Evolutionary conservation across 2,888 invertebrate genomes (phyloP), one percentile per base, ranked within the genome.

Genomic region (Diplazon laetatorius): DNA sequence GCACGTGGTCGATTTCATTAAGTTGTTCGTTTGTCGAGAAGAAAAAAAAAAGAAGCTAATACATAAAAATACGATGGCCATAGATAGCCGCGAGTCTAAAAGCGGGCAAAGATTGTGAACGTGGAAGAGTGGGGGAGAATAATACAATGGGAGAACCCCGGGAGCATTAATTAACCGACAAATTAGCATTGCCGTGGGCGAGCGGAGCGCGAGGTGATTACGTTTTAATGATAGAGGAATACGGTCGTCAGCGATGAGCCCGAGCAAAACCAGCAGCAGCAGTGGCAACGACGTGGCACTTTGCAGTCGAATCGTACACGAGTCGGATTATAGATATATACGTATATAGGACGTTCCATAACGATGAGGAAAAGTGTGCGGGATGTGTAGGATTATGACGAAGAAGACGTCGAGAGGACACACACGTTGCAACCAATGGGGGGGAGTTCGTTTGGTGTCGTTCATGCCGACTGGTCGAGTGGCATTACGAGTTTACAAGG

Each of bases 81-180:
- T 60, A 42, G 14, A 52, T 55, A 55, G 50, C 62, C 77, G 39
- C 62, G 57, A 46, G n/a, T n/a, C 73, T 68, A 76, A 78, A 55
- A 65, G 78, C 80, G 81, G 66, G 73, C 68, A n/a, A 82, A 82
- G 82, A 83, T 81, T 60, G 76, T 60, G 72, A 80, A 75, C 73
- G 30, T 30, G 2, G 30, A 5, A 79, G 71, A 79, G 78, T 68
- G 80, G 77, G 81, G 69, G 30, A 30, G 78, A 80, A 78, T 83
- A 84, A 84, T 82, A 88, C 87, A 89, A 87, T 88, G 87, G 85
- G 85, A 86, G 60, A 63, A 71, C 85, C 86, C 52, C 42, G 57
- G 72, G 84, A 84, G 88, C 86, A 89, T 89, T 89, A 90, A 90
- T 89, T 89, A 89, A 87, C 87, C 83, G 85, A 87, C 85, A 86